Base-by-base conservation (phyloP, 2,797 vertebrate genomes). In the Gymnoscopelus braueri region DNA sequence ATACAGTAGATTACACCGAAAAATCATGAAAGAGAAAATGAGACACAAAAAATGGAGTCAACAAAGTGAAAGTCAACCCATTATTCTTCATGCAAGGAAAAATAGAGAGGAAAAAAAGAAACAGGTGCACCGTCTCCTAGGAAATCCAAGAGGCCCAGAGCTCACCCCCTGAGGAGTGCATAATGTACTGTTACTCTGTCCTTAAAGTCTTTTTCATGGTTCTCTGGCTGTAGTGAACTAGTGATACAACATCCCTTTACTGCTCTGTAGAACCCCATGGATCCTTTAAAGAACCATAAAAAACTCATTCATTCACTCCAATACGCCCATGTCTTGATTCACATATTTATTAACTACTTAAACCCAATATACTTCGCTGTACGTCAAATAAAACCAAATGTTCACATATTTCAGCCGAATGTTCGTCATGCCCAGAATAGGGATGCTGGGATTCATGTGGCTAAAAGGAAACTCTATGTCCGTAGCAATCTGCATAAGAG, bases 61-160 rank as follows among this genome's bases (percentile, higher is more conserved):
- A 65, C 80, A 80, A 81, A 86, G 64, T 57, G 63, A 52, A 71
- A 62, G 69, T 77, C 70, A 19, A 62, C 74, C 70, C 70, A 73
- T 67, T 60, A 50, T 65, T 57, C 67, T 35, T 56, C 49, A 54
- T 70, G 72, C 65, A 74, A 68, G 47, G 55, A 65, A 64, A 72
- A 80, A 62, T 52, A 72, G 4, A 12, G 24, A 13, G 39, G 8
- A 19, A 23, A 39, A 63, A 14, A 13, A 13, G 67, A 78, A 90
- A 90, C 89, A 91, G 90, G 83, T 91, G 91, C 88, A 86, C 53
- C 44, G 79, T 76, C 77, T 82, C 80, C 80, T 70, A 87, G 74
- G 87, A 88, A 91, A 90, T 60, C 81, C 83, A 85, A 90, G 89
- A 82, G 82, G 85, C 51, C 67, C 76, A 75, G 69, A 72, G 77